Conservation (phyloP, 2,113 vertebrate species). For the Pachycephala philippinensis region DNA sequence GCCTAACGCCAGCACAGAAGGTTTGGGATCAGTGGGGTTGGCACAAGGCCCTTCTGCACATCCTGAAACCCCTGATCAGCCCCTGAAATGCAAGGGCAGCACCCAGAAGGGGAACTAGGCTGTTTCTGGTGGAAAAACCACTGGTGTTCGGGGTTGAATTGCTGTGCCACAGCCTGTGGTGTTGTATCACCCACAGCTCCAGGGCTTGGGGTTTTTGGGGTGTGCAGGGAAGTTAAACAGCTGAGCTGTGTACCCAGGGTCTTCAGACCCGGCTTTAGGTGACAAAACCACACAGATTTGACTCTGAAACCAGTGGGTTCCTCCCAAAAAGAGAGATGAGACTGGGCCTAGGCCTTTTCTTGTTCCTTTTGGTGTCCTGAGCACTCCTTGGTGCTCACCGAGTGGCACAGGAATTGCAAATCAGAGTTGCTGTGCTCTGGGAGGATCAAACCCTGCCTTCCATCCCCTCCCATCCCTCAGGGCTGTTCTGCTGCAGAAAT, state of each 20-base stretch:
- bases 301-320: background rate
- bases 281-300: background rate
- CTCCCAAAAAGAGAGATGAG: background rate
- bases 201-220: background rate
- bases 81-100: background rate
- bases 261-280: background rate
- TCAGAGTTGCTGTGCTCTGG: background rate
- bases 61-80: background rate
- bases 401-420: background rate
- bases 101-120: background rate
- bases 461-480: background rate
- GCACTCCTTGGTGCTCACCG: background rate
- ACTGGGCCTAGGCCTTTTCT: background rate
- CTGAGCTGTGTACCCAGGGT: background rate
- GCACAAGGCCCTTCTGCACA: rapidly evolving
- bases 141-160: background rate
- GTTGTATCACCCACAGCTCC: rapidly evolving
- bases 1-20: too few relatives aligned
- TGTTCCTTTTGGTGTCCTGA: background rate
- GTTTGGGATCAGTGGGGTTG: rapidly evolving
- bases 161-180: rapidly evolving
- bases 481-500: background rate
- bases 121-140: background rate
- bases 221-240: background rate
- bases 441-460: background rate